A percentile compares a stretch with the other conserved stretches of the same genome.
phyloP scores from a whole-genome alignment of 2,888 invertebrate genomes.

The Parelbella ahira region DNA sequence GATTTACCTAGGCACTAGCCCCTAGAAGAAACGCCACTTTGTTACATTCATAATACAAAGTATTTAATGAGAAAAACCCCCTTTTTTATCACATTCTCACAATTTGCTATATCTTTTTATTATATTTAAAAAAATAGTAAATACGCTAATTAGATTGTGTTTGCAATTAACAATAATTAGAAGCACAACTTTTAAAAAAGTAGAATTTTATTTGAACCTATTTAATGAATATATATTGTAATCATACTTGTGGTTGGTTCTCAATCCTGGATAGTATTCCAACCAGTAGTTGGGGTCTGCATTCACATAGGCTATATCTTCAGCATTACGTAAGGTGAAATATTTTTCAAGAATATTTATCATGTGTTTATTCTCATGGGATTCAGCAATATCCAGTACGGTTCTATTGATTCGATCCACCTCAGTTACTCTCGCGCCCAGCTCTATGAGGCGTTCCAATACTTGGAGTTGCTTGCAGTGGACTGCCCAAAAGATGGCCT shows the following conservation, averaged over 20 bases:
- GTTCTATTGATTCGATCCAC: slow-evolving; percentile 74
- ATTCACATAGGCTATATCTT: slow-evolving; percentile 17
- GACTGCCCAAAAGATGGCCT: slow-evolving; percentile 84
- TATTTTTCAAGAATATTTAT: slow-evolving; percentile 61
- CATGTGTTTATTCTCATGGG: slow-evolving; percentile 73
- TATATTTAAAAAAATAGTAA: too few relatives aligned
- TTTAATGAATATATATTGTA: too few relatives aligned
- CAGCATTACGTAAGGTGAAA: slow-evolving; percentile 42
- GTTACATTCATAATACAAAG: too few relatives aligned
- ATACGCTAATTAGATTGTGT: too few relatives aligned
- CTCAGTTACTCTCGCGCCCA: slow-evolving; percentile 71
- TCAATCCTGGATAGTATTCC: slow-evolving; percentile 74
- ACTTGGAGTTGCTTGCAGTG: slow-evolving; percentile 77
- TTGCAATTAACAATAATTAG: too few relatives aligned
- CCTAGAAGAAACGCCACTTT: too few relatives aligned
- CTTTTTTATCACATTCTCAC: too few relatives aligned
- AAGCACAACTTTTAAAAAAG: too few relatives aligned
- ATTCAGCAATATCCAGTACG: slow-evolving; percentile 73
- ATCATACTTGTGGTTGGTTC: slow-evolving; percentile 53
- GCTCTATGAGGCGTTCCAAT: slow-evolving; percentile 74
- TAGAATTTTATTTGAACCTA: too few relatives aligned
- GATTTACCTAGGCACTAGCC: too few relatives aligned
- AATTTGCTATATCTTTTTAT: too few relatives aligned
- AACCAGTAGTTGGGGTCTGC: slow-evolving; percentile 52
- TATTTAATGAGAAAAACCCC: too few relatives aligned